Conservation (phyloP, 2,113 vertebrate genomes). For the Eptesicus fuscus region DNA sequence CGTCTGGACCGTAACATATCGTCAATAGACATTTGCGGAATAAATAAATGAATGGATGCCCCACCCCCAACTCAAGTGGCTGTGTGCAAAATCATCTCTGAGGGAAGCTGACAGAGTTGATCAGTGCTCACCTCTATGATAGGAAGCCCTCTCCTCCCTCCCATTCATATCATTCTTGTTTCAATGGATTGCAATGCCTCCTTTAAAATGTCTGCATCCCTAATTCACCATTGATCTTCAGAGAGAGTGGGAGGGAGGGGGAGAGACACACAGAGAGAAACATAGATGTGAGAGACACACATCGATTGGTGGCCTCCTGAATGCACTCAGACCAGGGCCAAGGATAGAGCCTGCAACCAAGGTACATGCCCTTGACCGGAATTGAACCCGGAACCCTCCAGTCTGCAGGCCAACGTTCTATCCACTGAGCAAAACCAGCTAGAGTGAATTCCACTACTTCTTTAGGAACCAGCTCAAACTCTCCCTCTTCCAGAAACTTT, state of each 20-base stretch:
- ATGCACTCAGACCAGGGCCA: no score
- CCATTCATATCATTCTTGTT: neutral
- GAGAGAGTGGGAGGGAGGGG: no score
- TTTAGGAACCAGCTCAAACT: constrained; percentile 28
- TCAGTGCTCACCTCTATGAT: neutral
- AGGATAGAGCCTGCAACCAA: no score
- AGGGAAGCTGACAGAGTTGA: neutral
- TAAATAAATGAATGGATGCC: constrained; percentile 12
- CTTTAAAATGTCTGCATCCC: neutral
- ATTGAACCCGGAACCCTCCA: no score
- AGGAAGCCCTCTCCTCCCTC: neutral
- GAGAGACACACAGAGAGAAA: no score
- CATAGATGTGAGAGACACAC: no score
- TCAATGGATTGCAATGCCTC: neutral
- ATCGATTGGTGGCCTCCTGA: no score
- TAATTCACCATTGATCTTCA: neutral
- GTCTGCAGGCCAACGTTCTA: no score
- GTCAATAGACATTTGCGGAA: constrained; percentile 2
- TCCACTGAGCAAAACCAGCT: no score
- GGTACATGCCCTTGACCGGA: no score
- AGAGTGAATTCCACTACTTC: neutral
- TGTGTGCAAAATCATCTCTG: constrained; percentile 31
- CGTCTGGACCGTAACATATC: neutral
- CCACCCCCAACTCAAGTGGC: neutral
- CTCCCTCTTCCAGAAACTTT: neutral